These are phyloP conservation scores for Calosoma granatense DNA, from an alignment of 1,140 invertebrate species.

Conservation along the genomic window DNA sequence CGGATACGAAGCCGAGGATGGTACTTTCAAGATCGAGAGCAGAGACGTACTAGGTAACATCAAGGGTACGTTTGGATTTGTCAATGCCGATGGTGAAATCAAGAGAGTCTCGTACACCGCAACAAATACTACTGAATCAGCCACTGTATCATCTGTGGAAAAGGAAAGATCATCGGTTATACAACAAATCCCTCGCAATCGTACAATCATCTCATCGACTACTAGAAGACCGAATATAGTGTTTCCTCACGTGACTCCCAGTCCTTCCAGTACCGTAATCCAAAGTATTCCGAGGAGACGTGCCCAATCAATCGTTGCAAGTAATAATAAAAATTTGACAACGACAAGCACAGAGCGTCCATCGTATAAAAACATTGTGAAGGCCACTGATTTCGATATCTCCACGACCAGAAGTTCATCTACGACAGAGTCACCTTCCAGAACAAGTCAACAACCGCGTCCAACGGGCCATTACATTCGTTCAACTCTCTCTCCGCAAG, in stretches of 20 bases:
- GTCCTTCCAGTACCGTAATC: constrained; percentile 44
- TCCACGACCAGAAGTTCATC: background rate
- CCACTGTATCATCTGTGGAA: constrained; percentile 39
- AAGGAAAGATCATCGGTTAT: constrained; percentile 40
- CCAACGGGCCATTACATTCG: constrained; percentile 17
- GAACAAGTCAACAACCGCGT: constrained; percentile 8
- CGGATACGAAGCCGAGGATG: constrained; percentile 75
- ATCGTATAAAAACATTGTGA: background rate
- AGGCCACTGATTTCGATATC: background rate
- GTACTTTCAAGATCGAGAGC: constrained; percentile 76
- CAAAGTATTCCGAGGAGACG: constrained; percentile 48
- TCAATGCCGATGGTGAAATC: constrained; percentile 67
- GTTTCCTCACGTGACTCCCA: too few species aligned
- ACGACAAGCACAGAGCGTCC: constrained; percentile 18
- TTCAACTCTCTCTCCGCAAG: constrained; percentile 9
- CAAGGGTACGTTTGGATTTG: constrained; percentile 77
- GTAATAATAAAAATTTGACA: background rate
- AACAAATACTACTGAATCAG: constrained; percentile 44
- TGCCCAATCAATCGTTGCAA: constrained; percentile 1
- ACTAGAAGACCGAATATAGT: constrained; percentile 32
- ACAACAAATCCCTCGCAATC: constrained; percentile 38
- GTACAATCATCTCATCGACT: constrained; percentile 27
- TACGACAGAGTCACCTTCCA: background rate
- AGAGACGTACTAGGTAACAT: constrained; percentile 69
- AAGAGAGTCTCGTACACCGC: constrained; percentile 75